A percentile compares a stretch with the other conserved stretches of the same genome.
These are phyloP conservation scores for Drosophila arawakana DNA, from an alignment of 1,140 invertebrate genomes.

Conservation along the genomic window DNA sequence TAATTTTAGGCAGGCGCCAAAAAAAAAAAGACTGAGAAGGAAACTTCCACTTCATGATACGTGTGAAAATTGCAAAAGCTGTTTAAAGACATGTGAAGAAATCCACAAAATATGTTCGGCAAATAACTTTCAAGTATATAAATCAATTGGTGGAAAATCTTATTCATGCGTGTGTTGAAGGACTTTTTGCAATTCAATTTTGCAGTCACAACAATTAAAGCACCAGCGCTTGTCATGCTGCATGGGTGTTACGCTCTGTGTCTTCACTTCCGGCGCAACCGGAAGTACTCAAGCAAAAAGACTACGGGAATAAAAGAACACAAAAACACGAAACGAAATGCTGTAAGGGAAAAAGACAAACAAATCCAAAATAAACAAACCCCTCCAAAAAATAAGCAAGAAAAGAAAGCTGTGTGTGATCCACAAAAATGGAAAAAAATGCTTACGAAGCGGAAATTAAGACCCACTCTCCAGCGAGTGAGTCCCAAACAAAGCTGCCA, in stretches of 20 bases:
- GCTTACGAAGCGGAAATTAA: slow-evolving; percentile 81
- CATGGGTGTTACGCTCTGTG: slow-evolving; percentile 39
- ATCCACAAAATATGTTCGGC: slow-evolving; percentile 31
- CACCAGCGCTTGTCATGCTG: slow-evolving; percentile 43
- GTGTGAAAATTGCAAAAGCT: slow-evolving; percentile 39
- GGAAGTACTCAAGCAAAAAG: slow-evolving; percentile 77
- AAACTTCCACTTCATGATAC: slow-evolving; percentile 26
- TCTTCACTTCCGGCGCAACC: slow-evolving; percentile 69
- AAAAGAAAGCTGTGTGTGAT: slow-evolving; percentile 42
- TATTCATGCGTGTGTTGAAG: slow-evolving; percentile 13
- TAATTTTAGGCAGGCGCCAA: slow-evolving; percentile 42
- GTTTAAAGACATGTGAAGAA: slow-evolving; percentile 33
- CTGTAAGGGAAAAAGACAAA: slow-evolving; percentile 59
- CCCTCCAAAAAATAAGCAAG: slow-evolving; percentile 5
- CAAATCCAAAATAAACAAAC: slow-evolving; percentile 71
- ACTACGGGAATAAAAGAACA: slow-evolving; percentile 27
- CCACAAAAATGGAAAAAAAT: slow-evolving; percentile 52
- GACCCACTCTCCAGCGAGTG: slow-evolving; percentile 68
- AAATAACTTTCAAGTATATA: slow-evolving; percentile 32
- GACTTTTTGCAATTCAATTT: slow-evolving; percentile 67
- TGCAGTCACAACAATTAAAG: slow-evolving; percentile 73
- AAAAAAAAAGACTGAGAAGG: not conserved
- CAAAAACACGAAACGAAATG: slow-evolving; percentile 39
- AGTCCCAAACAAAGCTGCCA: slow-evolving; percentile 75
- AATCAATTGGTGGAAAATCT: slow-evolving; percentile 41